Base-by-base conservation (phyloP, 2,113 vertebrate genomes). In the Chaetops frenatus region DNA sequence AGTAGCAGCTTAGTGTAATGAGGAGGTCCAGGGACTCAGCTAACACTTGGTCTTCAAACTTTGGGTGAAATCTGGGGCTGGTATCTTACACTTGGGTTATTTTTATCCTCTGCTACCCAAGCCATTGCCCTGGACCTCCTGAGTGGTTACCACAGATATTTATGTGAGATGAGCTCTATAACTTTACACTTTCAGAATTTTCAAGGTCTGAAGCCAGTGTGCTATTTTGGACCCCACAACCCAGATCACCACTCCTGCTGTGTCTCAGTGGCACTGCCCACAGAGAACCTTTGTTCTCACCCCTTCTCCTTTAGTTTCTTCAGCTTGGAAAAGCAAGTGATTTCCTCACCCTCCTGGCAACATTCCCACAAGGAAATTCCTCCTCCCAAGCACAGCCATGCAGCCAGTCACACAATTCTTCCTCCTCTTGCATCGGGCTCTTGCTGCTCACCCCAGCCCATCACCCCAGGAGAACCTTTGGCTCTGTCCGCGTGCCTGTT, bases 301-400 rank as follows among this genome's bases (percentile, higher is more conserved):
- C 25, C 50, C 51, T 82, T 40, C 54, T 82, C 61, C 66, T 40
- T 88, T 62, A 47, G 62, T 47, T 60, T 35, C 62, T 94, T 91
- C 81, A 90, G 65, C 81, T 54, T 58, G 71, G 70, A 82, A 93
- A 95, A 95, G 51, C 66, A 74, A 91, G 62, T 7, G 13, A 61
- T 94, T 70, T 95, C 95, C 51, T 95, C 87, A 94, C 51, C 51
- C 64, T 93, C 24, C 95, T 95, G 95, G 96, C 90, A 80, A 50
- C 0, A 3, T 31, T 94, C 94, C 92, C 60, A 73, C 0, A 1
- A 94, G 90, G 84, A 96, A 95, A 95, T 85, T 94, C 80, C 83
- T 95, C 58, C 91, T 94, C 74, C 87, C 79, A 72, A 33, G 81
- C 11, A 1, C 2, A 74, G 73, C 48, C 77, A 72, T 7, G 3